Base-by-base conservation (phyloP, 2,797 vertebrate genomes). In the Peromyscus melanophrys region DNA sequence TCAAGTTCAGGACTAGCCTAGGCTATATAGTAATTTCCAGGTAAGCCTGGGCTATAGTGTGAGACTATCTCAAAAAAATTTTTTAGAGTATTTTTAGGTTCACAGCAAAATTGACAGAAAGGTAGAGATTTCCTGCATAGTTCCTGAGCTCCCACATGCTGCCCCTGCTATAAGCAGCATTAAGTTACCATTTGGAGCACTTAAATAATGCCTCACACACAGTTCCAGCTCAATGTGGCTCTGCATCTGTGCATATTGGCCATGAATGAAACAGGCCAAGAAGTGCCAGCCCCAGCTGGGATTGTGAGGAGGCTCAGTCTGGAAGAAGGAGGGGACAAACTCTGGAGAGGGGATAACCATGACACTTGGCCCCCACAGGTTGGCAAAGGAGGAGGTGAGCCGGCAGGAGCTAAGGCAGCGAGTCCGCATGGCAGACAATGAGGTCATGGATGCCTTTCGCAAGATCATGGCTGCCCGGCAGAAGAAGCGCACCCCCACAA, bases 381-480 rank as follows among this genome's bases (percentile, higher is more conserved):
- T 99, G 97, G 99, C 99, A 0, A 99, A 99, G 97, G 99, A 99
- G 97, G 99, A 99, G 96, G 99, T 99, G 99, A 99, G 99, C 52
- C 99, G 99, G 67, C 99, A 99, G 98, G 99, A 99, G 97, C 98
- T 99, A 96, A 99, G 99, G 87, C 99, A 99, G 98, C 99, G 99
- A 1, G 99, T 99, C 89, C 99, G 99, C 86, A 99, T 99, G 98
- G 99, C 99, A 0, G 99, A 99, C 98, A 99, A 99, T 0, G 99
- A 99, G 97, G 99, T 99, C 93, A 99, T 99, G 99, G 99, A 99
- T 0, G 99, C 99, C 55, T 99, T 99, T 98, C 99, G 99, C 31
- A 99, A 99, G 98, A 99, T 99, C 98, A 99, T 99, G 99, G 99
- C 99, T 0, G 99, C 99, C 29, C 99, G 99, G 96, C 99, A 99